These are phyloP conservation scores for Taphrorychus bicolor DNA, from an alignment of 2,888 invertebrate genomes.

Conservation along the genomic window DNA sequence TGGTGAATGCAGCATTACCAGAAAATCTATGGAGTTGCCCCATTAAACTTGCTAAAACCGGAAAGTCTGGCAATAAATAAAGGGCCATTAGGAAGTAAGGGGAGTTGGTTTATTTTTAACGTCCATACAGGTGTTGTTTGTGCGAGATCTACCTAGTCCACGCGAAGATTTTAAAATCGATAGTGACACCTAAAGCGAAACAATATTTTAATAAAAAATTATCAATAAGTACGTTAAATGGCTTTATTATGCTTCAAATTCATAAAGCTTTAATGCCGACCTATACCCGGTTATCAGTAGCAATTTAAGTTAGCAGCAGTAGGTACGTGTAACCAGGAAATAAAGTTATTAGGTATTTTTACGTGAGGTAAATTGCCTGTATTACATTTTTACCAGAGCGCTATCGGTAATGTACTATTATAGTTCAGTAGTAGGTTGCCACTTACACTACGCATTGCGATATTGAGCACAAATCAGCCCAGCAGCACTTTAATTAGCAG, in stretches of 20 bases:
- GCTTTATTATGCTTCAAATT: slow-evolving; percentile 1
- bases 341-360: slow-evolving; percentile 37
- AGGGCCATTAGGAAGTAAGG: slow-evolving; percentile 19
- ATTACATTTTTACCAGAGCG: slow-evolving; percentile 31
- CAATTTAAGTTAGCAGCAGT: not conserved
- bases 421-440: slow-evolving; percentile 9
- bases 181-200: slow-evolving; percentile 4
- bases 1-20: slow-evolving; percentile 1
- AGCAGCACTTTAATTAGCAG: slow-evolving; percentile 8
- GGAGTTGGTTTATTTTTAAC: slow-evolving; percentile 32
- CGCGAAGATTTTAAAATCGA: slow-evolving; percentile 28
- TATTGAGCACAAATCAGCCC: slow-evolving; percentile 13
- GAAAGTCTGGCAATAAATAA: slow-evolving; percentile 28
- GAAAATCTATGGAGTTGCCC: slow-evolving; percentile 10
- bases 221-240: not conserved
- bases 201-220: slow-evolving; percentile 4
- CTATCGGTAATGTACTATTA: slow-evolving; percentile 25
- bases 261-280: not conserved
- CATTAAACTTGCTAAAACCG: slow-evolving; percentile 27
- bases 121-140: slow-evolving; percentile 23
- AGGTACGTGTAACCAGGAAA: slow-evolving; percentile 12
- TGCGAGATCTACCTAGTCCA: slow-evolving; percentile 25
- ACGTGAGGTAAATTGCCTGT: slow-evolving; percentile 34
- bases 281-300: slow-evolving; percentile 3
- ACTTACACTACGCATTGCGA: slow-evolving; percentile 13